A percentile compares a stretch with the other conserved stretches of the same genome.
These are phyloP conservation scores for Clavelina lepadiformis DNA, from an alignment of 23 tunicate genomes.

Conservation along the genomic window DNA sequence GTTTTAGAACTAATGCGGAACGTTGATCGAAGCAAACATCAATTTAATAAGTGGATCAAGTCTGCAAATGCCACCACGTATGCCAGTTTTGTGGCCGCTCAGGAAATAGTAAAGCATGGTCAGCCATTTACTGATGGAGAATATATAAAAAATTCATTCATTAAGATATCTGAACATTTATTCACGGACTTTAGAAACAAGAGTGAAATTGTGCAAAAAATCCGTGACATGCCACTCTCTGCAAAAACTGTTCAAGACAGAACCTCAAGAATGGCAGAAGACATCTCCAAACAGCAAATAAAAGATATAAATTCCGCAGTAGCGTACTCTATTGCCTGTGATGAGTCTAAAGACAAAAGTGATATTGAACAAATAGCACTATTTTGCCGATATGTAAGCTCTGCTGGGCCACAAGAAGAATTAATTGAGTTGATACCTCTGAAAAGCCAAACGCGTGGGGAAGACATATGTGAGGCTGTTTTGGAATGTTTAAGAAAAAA, in stretches of 20 bases:
- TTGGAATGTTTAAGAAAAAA: conserved; percentile 25
- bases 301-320: conserved; percentile 30
- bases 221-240: conserved; percentile 38
- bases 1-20: conserved; percentile 28
- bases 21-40: conserved; percentile 22
- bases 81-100: conserved; percentile 45
- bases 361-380: conserved; percentile 36
- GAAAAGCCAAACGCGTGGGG: conserved; percentile 28
- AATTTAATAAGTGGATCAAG: conserved; percentile 29
- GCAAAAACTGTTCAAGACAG: conserved; percentile 28
- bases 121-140: conserved; percentile 25
- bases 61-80: conserved; percentile 18
- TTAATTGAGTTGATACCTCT: conserved; percentile 25
- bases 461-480: conserved; percentile 38
- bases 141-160: conserved; percentile 7
- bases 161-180: conserved; percentile 16
- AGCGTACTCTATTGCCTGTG: conserved; percentile 44
- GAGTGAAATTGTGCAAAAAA: conserved; percentile 25
- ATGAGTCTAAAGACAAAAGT: conserved; percentile 31
- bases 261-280: conserved; percentile 30
- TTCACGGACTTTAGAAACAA: conserved; percentile 28
- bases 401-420: conserved; percentile 30
- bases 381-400: conserved; percentile 34
- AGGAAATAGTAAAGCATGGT: conserved; percentile 21
- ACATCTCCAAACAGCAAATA: conserved; percentile 35